Base-by-base conservation (phyloP, 2,113 vertebrate species). In the Serilophus lunatus region DNA sequence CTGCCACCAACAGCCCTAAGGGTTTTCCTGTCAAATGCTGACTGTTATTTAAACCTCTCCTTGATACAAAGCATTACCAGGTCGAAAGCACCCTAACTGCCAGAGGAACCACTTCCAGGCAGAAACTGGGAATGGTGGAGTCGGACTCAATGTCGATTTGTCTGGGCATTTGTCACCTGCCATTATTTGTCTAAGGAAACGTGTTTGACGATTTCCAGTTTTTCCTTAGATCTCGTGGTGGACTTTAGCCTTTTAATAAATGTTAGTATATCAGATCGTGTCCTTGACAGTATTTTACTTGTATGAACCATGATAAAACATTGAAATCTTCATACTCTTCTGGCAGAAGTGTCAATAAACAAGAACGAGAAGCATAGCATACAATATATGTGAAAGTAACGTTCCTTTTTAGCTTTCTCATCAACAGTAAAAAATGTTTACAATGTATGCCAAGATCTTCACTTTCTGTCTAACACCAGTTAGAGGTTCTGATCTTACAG, bases 151-250 rank as follows among this genome's bases (percentile, higher is more conserved):
- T 97, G 94, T 97, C 95, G 92, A 79, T 95, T 95, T 96, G 95
- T 98, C 97, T 90, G 82, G 96, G 96, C 97, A 78, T 97, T 97
- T 91, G 93, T 97, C 97, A 97, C 92, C 97, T 97, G 97, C 97
- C 95, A 92, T 98, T 97, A 92, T 97, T 97, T 94, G 97, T 98
- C 97, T 97, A 98, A 98, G 98, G 96, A 98, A 98, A 97, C 15
- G 90, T 97, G 97, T 98, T 98, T 97, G 97, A 97, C 96, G 95
- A 90, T 98, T 97, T 96, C 96, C 76, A 96, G 96, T 97, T 93
- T 98, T 98, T 98, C 96, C 97, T 98, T 98, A 98, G 98, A 98
- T 97, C 97, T 98, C 71, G 97, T 98, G 98, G 95, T 98, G 98
- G 95, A 98, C 95, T 96, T 98, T 98, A 98, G 96, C 96, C 97